These are phyloP conservation scores for Hyperoodon ampullatus DNA, from an alignment of 2,113 vertebrate genomes.

Conservation along the genomic window DNA sequence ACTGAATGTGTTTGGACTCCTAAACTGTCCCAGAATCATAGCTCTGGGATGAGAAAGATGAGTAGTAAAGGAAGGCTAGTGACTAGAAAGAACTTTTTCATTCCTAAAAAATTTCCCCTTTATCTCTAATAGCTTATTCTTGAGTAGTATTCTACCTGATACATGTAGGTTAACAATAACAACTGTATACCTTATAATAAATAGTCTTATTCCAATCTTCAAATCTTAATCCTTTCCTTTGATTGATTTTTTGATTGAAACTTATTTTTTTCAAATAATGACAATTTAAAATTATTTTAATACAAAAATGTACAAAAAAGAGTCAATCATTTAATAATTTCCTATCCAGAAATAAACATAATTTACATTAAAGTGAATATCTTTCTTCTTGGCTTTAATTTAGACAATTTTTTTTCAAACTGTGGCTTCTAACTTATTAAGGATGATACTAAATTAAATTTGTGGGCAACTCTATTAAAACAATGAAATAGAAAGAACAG, in stretches of 20 bases:
- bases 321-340: slow-evolving; percentile 23
- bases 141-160: not conserved
- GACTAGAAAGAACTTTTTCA: not conserved
- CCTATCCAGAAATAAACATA: not conserved
- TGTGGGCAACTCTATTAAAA: not conserved
- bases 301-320: not conserved
- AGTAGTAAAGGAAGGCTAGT: not conserved
- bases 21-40: not conserved
- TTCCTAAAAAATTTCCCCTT: not conserved
- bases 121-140: not conserved
- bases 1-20: not conserved
- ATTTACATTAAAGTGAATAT: not conserved
- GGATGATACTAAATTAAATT: not conserved
- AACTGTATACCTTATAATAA: not conserved
- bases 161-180: not conserved
- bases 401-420: not conserved
- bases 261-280: slow-evolving; percentile 13
- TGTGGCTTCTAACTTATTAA: not conserved
- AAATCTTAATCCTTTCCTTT: not conserved
- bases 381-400: not conserved
- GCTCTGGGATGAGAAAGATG: not conserved
- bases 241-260: not conserved
- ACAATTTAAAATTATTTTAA: slow-evolving; percentile 21
- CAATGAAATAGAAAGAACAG: not conserved
- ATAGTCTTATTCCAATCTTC: not conserved